phyloP scores from a whole-genome alignment of 2,888 invertebrate genomes.

The Apantesis nais region DNA sequence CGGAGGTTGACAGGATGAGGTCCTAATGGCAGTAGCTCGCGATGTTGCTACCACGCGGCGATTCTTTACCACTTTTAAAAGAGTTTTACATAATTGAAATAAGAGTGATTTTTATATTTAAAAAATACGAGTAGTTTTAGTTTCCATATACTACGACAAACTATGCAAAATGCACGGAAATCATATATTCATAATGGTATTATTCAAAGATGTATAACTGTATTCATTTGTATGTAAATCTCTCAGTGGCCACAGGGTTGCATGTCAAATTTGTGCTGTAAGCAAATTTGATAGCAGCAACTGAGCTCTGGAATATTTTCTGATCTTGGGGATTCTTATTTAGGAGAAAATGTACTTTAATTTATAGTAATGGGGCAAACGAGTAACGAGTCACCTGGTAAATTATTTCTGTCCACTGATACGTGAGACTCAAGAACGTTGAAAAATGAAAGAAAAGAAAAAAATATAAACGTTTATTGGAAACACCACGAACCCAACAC shows the following conservation, averaged over 20 bases:
- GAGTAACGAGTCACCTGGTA: not conserved
- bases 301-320: constrained; percentile 39
- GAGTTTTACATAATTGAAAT: no score
- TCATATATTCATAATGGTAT: constrained; percentile 23
- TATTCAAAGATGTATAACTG: constrained; percentile 46
- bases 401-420: no score
- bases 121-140: not conserved
- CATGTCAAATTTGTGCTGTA: constrained; percentile 43
- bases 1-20: no score
- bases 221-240: constrained; percentile 51
- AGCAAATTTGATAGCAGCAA: constrained; percentile 34
- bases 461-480: no score
- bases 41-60: no score
- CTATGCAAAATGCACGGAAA: not conserved
- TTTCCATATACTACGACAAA: not conserved
- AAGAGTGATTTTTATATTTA: no score
- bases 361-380: not conserved
- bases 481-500: no score
- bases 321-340: not conserved
- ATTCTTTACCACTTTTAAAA: no score
- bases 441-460: no score
- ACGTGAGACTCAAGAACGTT: no score
- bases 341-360: no score
- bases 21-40: no score
- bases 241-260: constrained; percentile 30